Conservation (phyloP, 2,797 vertebrate genomes). For the Tragopan temminckii region DNA sequence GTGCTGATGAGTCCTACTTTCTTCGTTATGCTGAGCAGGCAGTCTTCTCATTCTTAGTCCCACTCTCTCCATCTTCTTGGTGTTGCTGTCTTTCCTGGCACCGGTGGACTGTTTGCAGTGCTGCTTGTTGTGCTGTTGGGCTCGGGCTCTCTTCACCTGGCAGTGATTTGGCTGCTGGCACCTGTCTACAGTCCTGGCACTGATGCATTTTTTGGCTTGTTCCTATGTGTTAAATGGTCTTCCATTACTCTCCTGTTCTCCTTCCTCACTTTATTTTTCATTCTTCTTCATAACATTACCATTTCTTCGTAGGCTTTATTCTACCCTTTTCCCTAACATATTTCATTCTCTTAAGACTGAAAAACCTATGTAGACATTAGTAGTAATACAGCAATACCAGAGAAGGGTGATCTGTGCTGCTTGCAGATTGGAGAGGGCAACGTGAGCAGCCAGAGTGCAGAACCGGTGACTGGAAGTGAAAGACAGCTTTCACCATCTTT, state of each 20-base stretch:
- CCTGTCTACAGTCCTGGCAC: not conserved
- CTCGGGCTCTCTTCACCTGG: not conserved
- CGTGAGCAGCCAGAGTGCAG: not conserved
- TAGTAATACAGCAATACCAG: not conserved
- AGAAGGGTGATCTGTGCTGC: not conserved
- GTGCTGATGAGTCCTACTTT: not conserved
- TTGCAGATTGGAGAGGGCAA: not conserved
- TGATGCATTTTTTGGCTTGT: not conserved
- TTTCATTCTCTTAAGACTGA: not conserved
- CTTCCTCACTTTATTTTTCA: not conserved
- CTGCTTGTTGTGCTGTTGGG: not conserved
- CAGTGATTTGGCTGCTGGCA: constrained; percentile 9
- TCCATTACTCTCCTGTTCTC: not conserved
- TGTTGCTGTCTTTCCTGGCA: not conserved
- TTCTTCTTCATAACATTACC: not conserved
- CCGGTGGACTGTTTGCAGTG: not conserved
- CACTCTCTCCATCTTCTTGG: not conserved
- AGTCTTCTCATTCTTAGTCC: not conserved
- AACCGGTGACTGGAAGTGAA: not conserved
- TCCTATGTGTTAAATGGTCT: not conserved
- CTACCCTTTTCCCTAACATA: not conserved
- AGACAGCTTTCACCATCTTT: not conserved
- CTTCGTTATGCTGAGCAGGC: not conserved
- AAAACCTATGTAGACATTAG: not conserved
- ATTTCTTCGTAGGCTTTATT: not conserved